Percentiles rank a stretch among this genome's conserved stretches.
Evolutionary conservation across 2,888 invertebrate species (phyloP).

Genomic region (Drosophila fulvimacula): DNA sequence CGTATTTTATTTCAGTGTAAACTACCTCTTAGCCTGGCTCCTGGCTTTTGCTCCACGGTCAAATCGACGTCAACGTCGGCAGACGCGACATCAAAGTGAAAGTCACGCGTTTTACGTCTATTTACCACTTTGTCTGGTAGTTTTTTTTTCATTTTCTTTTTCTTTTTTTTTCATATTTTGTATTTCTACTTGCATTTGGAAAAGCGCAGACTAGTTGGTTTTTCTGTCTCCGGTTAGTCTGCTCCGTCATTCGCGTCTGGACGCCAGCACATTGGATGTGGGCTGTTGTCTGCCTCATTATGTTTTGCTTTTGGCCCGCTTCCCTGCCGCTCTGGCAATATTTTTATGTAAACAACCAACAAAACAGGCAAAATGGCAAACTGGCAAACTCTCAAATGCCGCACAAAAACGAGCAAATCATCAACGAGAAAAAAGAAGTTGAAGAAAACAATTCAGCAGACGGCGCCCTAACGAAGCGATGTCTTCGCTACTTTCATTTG

Average conservation of each 20-base stretch:
- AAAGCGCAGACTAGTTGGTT: conserved; percentile 25
- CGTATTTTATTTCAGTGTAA: conserved; percentile 37
- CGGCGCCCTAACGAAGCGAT: conserved; percentile 57
- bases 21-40: conserved; percentile 37
- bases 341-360: conserved; percentile 74
- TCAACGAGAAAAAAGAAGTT: conserved; percentile 20
- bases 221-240: conserved; percentile 45
- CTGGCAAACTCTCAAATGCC: conserved; percentile 31
- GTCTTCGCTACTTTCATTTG: conserved; percentile 50
- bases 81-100: conserved; percentile 73
- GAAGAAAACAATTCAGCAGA: conserved; percentile 24
- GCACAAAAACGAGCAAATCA: conserved; percentile 62
- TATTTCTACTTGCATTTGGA: conserved; percentile 27
- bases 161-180: not conserved
- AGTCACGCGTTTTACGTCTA: conserved; percentile 76
- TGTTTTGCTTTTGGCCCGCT: conserved; percentile 48
- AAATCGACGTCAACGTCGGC: conserved; percentile 41
- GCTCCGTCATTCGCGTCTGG: conserved; percentile 41
- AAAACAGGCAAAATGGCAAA: conserved; percentile 46
- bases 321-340: conserved; percentile 54
- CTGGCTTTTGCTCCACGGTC: conserved; percentile 49
- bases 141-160: conserved; percentile 16
- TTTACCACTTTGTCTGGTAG: conserved; percentile 77
- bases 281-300: conserved; percentile 70
- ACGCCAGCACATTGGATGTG: conserved; percentile 28